Evolutionary conservation across 2,797 vertebrate species (phyloP), one percentile per base, ranked within the genome.

Genomic region (Diplodus sargus): DNA sequence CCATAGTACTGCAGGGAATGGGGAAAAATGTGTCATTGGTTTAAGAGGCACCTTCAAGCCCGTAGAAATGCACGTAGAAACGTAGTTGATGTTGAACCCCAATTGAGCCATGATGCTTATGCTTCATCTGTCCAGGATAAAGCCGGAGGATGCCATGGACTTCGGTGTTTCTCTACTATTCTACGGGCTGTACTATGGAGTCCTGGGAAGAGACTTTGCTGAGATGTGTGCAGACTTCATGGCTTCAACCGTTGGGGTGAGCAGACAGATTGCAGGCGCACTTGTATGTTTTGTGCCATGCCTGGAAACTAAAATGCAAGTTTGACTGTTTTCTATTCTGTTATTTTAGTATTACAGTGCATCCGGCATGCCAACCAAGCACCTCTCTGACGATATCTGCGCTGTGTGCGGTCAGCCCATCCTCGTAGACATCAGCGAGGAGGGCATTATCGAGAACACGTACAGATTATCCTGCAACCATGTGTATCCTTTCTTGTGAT

Each of bases 181-280:
- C 93, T 99, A 99, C 0, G 98, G 98, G 6, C 96, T 99, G 23
- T 99, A 99, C 91, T 99, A 99, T 0, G 98, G 98, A 3, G 98
- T 99, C 15, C 93, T 99, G 5, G 98, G 99, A 62, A 92, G 98
- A 34, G 98, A 99, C 93, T 99, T 99, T 88, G 98, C 98, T 0
- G 98, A 99, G 91, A 99, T 99, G 97, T 99, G 98, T 89, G 98
- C 98, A 0, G 98, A 99, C 89, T 99, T 97, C 91, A 99, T 99
- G 98, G 98, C 98, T 3, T 99, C 98, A 1, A 99, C 98, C 0
- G 96, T 99, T 22, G 98, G 98, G 91, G 98, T 99, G 89, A 96
- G 96, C 75, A 4, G 2, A 42, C 83, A 8, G 30, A 56, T 18
- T 54, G 15, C 15, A 68, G 56, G 39, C 25, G 28, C 22, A 0